Evolutionary conservation across 2,797 vertebrate species (phyloP).

Genomic region (Poeciliopsis paucimaculata): DNA sequence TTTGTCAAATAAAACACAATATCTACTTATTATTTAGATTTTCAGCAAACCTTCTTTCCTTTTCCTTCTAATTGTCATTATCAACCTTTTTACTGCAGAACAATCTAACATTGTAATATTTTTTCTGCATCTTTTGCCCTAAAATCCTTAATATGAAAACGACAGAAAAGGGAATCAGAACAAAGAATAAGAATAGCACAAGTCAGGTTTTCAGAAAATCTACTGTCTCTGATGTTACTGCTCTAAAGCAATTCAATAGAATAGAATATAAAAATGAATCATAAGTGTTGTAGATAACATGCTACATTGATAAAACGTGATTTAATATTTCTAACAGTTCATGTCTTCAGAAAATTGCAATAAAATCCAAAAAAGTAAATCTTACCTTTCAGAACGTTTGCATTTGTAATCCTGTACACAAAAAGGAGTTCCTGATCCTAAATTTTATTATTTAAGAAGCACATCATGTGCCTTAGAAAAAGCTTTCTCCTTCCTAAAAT

Average conservation of each 20-base stretch:
- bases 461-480: not conserved
- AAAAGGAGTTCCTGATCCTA: not conserved
- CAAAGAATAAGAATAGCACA: not conserved
- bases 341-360: not conserved
- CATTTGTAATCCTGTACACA: not conserved
- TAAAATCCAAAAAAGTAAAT: not conserved
- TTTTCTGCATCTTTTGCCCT: not conserved
- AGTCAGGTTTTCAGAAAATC: not conserved
- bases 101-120: not conserved
- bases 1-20: not conserved
- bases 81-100: not conserved
- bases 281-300: not conserved
- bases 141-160: not conserved
- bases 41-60: not conserved
- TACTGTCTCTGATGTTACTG: not conserved
- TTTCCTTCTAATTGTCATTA: not conserved
- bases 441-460: not conserved
- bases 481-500: not conserved
- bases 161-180: not conserved
- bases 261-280: not conserved
- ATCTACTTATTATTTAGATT: not conserved
- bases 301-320: not conserved
- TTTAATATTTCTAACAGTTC: not conserved
- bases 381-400: not conserved
- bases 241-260: not conserved